Conservation (phyloP, 2,888 invertebrate species). For the Bruchidius siliquastri region DNA sequence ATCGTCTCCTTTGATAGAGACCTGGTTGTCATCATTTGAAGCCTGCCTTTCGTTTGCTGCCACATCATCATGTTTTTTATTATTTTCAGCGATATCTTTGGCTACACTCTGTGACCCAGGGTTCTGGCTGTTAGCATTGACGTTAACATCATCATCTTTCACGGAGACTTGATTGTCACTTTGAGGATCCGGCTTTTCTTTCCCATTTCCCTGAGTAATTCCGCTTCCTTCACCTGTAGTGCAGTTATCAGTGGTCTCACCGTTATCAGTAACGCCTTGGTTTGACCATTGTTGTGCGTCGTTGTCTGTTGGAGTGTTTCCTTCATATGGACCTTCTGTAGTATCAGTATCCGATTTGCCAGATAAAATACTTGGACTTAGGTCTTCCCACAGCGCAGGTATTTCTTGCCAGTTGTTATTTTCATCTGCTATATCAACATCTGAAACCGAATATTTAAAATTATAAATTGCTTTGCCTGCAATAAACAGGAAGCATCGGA, state of each 20-base stretch:
- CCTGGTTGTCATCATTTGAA: no score
- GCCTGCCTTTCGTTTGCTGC: neutral
- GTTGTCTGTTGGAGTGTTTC: neutral
- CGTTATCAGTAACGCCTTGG: neutral
- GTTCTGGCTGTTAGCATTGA: no score
- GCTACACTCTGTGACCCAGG: no score
- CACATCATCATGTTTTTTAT: neutral
- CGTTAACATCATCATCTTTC: no score
- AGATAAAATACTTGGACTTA: neutral
- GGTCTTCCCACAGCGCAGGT: neutral
- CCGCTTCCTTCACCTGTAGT: no score
- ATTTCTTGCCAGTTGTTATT: neutral
- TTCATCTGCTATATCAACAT: neutral
- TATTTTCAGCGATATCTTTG: no score
- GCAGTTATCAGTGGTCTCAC: neutral
- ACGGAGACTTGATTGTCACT: no score
- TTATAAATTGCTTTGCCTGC: no score
- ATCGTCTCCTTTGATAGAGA: no score
- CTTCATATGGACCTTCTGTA: neutral
- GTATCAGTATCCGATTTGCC: neutral
- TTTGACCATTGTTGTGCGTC: neutral
- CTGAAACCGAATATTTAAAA: neutral
- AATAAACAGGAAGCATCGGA: no score
- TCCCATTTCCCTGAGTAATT: no score
- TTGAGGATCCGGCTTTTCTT: neutral